A percentile compares a stretch with the other conserved stretches of the same genome.
Conservation (phyloP, 2,113 vertebrate species). For the Melanerpes aurifrons region DNA sequence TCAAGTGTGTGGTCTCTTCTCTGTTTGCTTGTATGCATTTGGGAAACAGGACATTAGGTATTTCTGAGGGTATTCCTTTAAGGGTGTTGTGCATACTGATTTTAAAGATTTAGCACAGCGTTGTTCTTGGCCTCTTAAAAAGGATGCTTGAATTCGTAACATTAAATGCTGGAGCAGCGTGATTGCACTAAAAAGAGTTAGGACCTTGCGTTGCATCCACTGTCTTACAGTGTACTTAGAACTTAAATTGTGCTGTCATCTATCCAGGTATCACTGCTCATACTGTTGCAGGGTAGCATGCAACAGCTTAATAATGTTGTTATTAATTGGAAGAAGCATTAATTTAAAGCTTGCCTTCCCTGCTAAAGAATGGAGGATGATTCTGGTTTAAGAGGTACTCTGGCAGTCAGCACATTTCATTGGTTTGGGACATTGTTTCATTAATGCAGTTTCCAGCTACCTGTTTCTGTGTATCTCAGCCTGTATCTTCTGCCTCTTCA, state of each 20-base stretch:
- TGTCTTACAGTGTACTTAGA: not conserved
- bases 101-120: not conserved
- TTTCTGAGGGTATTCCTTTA: not conserved
- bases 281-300: not conserved
- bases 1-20: not conserved
- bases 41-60: not conserved
- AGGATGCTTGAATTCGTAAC: not conserved
- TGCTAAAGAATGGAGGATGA: not conserved
- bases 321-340: slow-evolving; percentile 18
- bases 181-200: not conserved
- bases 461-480: not conserved
- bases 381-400: not conserved
- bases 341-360: not conserved
- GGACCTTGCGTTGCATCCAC: not conserved
- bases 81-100: not conserved
- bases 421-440: not conserved
- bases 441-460: not conserved
- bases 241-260: not conserved
- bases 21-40: not conserved
- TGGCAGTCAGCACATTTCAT: slow-evolving; percentile 13
- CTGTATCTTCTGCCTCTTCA: not conserved
- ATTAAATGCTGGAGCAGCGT: not conserved
- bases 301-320: not conserved
- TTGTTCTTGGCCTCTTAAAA: not conserved
- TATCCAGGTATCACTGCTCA: not conserved